Base-by-base conservation (phyloP, 1,140 invertebrate genomes). In the Asobara japonica region DNA sequence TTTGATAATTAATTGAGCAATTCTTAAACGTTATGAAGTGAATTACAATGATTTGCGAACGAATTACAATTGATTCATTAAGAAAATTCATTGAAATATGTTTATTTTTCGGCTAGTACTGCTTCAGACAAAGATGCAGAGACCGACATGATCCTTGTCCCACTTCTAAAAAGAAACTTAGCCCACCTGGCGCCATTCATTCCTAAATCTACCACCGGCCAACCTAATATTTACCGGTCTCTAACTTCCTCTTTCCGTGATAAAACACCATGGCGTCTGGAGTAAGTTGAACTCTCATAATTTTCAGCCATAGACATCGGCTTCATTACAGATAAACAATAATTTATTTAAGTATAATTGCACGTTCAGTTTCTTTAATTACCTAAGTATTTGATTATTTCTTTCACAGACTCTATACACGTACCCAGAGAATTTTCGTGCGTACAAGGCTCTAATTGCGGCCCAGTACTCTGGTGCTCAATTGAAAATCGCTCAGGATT, bases 401-500 rank as follows among this genome's bases (percentile, higher is more conserved):
- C 85, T 92, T 92, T 36, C 90, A 16, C 29, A 98, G 96, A 98
- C 95, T 85, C 91, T 99, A 82, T 98, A 97, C 90, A 97, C 96
- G 81, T 98, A 97, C 90, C 93, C 95, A 76, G 94, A 96, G 87
- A 98, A 97, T 90, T 98, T 97, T 91, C 93, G 97, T 83, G 95
- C 94, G 76, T 94, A 93, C 83, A 98, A 98, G 89, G 95, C 92
- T 79, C 91, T 98, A 79, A 96, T 99, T 84, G 97, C 97, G 78
- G 96, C 97, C 84, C 91, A 97, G 87, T 99, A 95, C 89, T 96
- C 96, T 76, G 96, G 96, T 77, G 92, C 92, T 73, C 91, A 96
- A 80, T 89, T 99, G 75, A 94, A 94, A 89, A 89, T 98, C 62
- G 92, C 93, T 69, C 90, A 92, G 65, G 91, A 93, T 81, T 98